A percentile compares a stretch with the other conserved stretches of the same genome.
Evolutionary conservation across 2,797 vertebrate species (phyloP).

Genomic region (Lutjanus campechanus): DNA sequence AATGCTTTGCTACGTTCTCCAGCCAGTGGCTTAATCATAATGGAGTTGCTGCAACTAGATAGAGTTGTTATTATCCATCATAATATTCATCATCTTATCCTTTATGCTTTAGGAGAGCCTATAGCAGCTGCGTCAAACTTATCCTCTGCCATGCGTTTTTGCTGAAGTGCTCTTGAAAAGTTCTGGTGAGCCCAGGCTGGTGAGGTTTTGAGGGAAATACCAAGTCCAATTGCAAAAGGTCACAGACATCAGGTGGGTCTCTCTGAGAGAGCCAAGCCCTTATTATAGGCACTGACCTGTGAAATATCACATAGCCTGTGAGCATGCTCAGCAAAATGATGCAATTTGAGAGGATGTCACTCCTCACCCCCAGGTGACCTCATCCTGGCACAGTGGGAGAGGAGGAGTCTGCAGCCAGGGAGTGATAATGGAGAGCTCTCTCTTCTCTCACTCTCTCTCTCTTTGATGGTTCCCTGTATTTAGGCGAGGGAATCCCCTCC

Average conservation of each 20-base stretch:
- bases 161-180: constrained; percentile 55
- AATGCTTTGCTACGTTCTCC: neutral
- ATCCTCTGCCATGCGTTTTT: constrained; percentile 27
- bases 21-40: neutral
- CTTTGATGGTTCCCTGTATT: constrained; percentile 14
- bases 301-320: constrained; percentile 82
- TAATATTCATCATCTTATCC: neutral
- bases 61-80: neutral
- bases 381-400: constrained; percentile 49
- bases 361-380: constrained; percentile 77
- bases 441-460: constrained; percentile 13
- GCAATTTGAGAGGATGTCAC: constrained; percentile 87
- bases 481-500: constrained; percentile 43
- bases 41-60: neutral
- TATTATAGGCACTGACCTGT: constrained; percentile 85
- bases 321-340: constrained; percentile 85
- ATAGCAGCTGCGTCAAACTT: constrained; percentile 26
- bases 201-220: constrained; percentile 70
- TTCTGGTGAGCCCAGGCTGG: constrained; percentile 36
- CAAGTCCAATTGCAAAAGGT: constrained; percentile 83
- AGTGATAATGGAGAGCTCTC: constrained; percentile 42
- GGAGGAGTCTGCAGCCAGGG: constrained; percentile 38
- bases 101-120: neutral
- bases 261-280: constrained; percentile 71
- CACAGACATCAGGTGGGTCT: constrained; percentile 83